phyloP scores from a whole-genome alignment of 2,888 invertebrate species.

The Euplagia quadripunctaria region DNA sequence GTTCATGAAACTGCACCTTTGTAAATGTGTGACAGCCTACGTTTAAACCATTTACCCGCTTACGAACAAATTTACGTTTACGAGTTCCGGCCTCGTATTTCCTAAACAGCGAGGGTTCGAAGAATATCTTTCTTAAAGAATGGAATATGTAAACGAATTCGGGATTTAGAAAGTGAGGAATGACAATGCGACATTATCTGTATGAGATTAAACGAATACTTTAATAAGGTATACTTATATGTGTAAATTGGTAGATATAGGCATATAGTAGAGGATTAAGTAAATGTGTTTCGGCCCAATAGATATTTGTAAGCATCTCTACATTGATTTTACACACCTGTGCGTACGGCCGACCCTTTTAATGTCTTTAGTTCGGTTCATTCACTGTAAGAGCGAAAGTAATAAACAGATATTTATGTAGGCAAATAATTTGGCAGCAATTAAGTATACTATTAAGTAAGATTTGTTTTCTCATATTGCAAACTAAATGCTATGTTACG shows the following conservation, averaged over 20 bases:
- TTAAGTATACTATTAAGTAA: constrained; percentile 19
- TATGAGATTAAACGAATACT: constrained; percentile 31
- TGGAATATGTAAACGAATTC: constrained; percentile 40
- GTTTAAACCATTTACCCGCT: constrained; percentile 64
- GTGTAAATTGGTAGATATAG: constrained; percentile 40
- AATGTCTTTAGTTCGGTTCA: constrained; percentile 77
- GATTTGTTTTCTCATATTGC: constrained; percentile 23
- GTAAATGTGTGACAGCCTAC: constrained; percentile 67
- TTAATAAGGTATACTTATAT: constrained; percentile 37
- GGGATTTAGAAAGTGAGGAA: constrained; percentile 17
- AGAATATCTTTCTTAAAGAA: constrained; percentile 60
- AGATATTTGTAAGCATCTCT: constrained; percentile 69
- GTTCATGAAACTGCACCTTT: constrained; percentile 55
- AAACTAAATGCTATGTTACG: constrained; percentile 30
- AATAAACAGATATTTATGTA: constrained; percentile 52
- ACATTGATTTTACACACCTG: constrained; percentile 80
- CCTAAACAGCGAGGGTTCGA: constrained; percentile 62
- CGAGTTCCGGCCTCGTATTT: constrained; percentile 62
- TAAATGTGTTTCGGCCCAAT: constrained; percentile 71
- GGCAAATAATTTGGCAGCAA: constrained; percentile 35
- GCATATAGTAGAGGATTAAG: constrained; percentile 58
- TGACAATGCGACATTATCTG: constrained; percentile 34
- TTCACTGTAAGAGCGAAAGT: constrained; percentile 61
- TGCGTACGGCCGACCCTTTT: constrained; percentile 75
- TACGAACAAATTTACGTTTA: constrained; percentile 71